Conservation (phyloP, 2,797 vertebrate species). For the Echiichthys vipera region DNA sequence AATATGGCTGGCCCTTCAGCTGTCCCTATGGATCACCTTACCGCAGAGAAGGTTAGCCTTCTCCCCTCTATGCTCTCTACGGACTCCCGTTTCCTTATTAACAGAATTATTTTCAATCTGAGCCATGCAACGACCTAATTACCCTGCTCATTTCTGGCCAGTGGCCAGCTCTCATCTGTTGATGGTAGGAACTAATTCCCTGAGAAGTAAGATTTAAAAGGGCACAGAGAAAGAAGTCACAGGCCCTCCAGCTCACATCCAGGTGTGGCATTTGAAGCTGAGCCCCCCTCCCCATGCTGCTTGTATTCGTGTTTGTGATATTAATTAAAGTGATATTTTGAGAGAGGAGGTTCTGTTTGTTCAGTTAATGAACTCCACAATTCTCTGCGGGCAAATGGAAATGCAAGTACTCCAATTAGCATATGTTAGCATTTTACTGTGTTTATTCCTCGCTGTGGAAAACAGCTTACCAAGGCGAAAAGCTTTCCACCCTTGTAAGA, state of each 20-base stretch:
- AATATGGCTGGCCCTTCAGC: constrained; percentile 58
- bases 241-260: constrained; percentile 69
- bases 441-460: constrained; percentile 77
- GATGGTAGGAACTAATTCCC: constrained; percentile 77
- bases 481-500: constrained; percentile 59
- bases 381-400: constrained; percentile 83
- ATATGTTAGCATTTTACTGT: constrained; percentile 85
- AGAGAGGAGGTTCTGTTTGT: constrained; percentile 83
- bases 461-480: constrained; percentile 79
- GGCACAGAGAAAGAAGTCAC: constrained; percentile 70
- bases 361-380: constrained; percentile 83
- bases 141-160: constrained; percentile 74
- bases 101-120: constrained; percentile 79
- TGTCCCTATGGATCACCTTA: constrained; percentile 71
- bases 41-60: constrained; percentile 72
- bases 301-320: constrained; percentile 70
- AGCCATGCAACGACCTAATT: constrained; percentile 83
- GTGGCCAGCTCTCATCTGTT: constrained; percentile 79
- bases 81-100: constrained; percentile 81
- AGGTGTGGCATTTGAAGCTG: constrained; percentile 83
- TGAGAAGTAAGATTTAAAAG: constrained; percentile 79
- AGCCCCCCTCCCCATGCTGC: constrained; percentile 41
- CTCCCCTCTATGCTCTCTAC: constrained; percentile 68
- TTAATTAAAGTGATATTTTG: constrained; percentile 88
- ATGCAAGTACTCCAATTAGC: constrained; percentile 83